Base-by-base conservation (phyloP, 2,888 invertebrate species). In the Drosophila pseudotakahashii region DNA sequence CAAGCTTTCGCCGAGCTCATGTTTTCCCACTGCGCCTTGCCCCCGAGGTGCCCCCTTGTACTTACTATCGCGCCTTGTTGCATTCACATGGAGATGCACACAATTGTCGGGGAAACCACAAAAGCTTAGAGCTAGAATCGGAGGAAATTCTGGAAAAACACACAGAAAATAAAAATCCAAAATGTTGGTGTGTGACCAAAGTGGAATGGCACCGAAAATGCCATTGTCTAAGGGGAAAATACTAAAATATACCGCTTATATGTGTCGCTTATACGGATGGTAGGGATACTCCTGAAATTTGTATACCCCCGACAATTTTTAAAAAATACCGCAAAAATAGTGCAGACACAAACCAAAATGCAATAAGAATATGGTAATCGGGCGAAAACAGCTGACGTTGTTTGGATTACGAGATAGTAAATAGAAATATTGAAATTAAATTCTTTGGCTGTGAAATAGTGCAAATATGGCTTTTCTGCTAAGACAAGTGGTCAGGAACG, bases 371-470 rank as follows among this genome's bases (percentile, higher is more conserved):
- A 7, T 9, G 5, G 5, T 10, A 32, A 47, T 47, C 30, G 48
- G 6, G 6, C 7, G 11, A 44, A 7, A 70, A 39, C 82, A 82
- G 82, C 80, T 82, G 82, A 48, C 13, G 52, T 70, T 84, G 78
- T 74, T 81, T 84, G 81, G 75, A 77, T 81, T 81, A 81, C 81
- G 84, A 81, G 79, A 84, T 76, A 47, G 47, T 57, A 48, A 41
- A 68, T 67, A 57, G 9, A 16, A 66, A 54, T 58, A 16, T 45
- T 11, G 53, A 70, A 72, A 75, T 62, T 36, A 32, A 7, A 39
- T 45, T 48, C 53, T 30, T 52, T 19, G 41, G 42, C 48, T 50
- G 53, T 32, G 23, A 41, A 44, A 34, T 41, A 45, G 52, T 48
- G 16, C 11, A 11, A 19, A 14, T 13, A 82, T 82, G 81, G 76